Percentiles rank a stretch among this genome's conserved stretches.
phyloP scores from a whole-genome alignment of 2,113 vertebrate genomes.

The Chiloscyllium plagiosum region DNA sequence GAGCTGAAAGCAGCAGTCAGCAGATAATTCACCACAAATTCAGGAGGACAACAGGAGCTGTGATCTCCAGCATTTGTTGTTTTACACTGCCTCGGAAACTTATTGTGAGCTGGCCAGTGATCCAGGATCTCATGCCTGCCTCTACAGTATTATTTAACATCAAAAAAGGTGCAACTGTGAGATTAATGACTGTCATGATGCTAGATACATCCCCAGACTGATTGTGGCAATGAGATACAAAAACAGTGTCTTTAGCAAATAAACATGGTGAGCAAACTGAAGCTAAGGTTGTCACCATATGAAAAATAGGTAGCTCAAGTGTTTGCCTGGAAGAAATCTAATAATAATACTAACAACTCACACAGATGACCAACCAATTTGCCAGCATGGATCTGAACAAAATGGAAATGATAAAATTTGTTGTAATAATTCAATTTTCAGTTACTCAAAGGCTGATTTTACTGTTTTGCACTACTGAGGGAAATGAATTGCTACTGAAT shows the following conservation, averaged over 20 bases:
- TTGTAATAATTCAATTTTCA: neutral
- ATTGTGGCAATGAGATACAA: conserved; percentile 32
- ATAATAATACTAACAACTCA: conserved; percentile 40
- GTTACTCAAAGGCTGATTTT: neutral
- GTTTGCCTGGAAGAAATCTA: conserved; percentile 37
- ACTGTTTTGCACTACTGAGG: neutral
- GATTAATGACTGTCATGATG: too few relatives aligned
- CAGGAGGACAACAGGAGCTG: neutral
- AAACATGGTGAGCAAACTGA: conserved; percentile 39
- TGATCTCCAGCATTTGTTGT: too few relatives aligned
- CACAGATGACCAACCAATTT: conserved; percentile 22
- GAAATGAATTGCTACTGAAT: neutral
- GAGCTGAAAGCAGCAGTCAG: neutral
- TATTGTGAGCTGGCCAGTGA: neutral
- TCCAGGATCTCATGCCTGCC: neutral
- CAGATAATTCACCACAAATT: neutral
- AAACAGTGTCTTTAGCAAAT: conserved; percentile 47
- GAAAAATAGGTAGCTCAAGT: conserved; percentile 38
- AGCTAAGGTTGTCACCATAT: conserved; percentile 38
- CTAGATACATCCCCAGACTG: neutral
- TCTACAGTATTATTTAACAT: neutral
- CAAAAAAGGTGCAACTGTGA: neutral
- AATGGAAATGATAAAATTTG: neutral
- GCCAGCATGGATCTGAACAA: conserved; percentile 28
- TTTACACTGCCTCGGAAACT: neutral